Base-by-base conservation (phyloP, 2,113 vertebrate species). In the Aspidoscelis tigris region DNA sequence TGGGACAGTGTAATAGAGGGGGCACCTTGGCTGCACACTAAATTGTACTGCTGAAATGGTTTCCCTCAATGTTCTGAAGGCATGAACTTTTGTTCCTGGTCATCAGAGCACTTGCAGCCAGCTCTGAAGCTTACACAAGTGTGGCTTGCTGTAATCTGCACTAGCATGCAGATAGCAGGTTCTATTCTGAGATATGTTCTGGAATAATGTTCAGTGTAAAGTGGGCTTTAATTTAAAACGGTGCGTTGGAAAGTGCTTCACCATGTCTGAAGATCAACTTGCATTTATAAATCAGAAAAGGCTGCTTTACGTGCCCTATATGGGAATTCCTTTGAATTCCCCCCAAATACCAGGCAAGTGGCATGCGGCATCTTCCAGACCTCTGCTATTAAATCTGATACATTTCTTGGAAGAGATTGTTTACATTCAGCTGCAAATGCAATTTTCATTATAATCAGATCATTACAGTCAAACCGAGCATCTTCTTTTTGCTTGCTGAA, bases 401-500 rank as follows among this genome's bases (percentile, higher is more conserved):
- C 3, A 16, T 47, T 64, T 84, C 55, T 84, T 78, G 20, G 26
- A 72, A 72, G 55, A 72, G 41, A 72, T 72, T 26, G 43, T 61
- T 72, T 78, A 68, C 76, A 72, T 72, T 84, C 5, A 71, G 4
- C 11, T 78, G 83, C 72, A 41, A 70, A 22, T 84, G 83, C 66
- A 39, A 12, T 78, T 78, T 84, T 84, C 75, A 84, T 78, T 84
- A 72, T 58, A 78, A 72, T 58, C 76, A 78, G 61, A 84, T 47
- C 33, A 78, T n/a, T 84, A 50, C 14, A 20, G 43, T 16, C 11
- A 84, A 78, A 44, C 68, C 22, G 43, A 58, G 16, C 76, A 55
- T 18, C 55, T 58, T 41, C 39, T 82, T 21, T 61, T 73, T 44
- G 22, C 21, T 39, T 78, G 39, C 26, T 33, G 26, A 24, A 26